Percentiles rank a stretch among this genome's conserved stretches.
These are phyloP conservation scores for Lasioglossum baleicum DNA, from an alignment of 1,140 invertebrate genomes.

Conservation along the genomic window DNA sequence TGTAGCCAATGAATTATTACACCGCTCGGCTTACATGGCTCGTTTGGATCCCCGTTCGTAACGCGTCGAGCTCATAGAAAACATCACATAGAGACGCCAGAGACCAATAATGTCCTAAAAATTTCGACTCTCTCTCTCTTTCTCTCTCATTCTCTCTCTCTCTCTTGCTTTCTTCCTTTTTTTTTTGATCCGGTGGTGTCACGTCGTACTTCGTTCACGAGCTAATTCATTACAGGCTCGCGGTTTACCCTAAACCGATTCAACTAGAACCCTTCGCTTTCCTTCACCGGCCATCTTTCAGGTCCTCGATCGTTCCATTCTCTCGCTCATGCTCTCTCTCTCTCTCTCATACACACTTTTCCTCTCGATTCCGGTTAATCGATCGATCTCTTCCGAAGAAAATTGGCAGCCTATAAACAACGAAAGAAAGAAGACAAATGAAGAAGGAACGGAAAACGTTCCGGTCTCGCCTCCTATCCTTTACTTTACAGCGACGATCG, in stretches of 20 bases:
- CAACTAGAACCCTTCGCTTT: neutral
- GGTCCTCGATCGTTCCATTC: neutral
- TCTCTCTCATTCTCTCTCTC: too few species aligned
- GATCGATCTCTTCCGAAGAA: slow-evolving; percentile 1
- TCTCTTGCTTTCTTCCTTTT: too few species aligned
- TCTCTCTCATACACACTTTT: neutral
- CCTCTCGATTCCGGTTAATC: too few species aligned
- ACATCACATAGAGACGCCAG: slow-evolving; percentile 46
- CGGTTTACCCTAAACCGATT: slow-evolving; percentile 5
- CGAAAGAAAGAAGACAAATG: neutral
- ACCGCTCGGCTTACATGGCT: slow-evolving; percentile 44
- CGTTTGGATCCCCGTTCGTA: slow-evolving; percentile 48
- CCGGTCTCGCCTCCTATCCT: neutral
- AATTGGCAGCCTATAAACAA: slow-evolving; percentile 31
- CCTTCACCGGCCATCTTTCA: neutral
- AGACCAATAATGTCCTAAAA: slow-evolving; percentile 43
- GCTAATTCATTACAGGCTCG: neutral
- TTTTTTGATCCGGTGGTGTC: too few species aligned
- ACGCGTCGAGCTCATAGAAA: slow-evolving; percentile 39
- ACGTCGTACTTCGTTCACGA: too few species aligned
- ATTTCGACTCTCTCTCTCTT: slow-evolving; percentile 1
- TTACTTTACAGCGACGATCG: slow-evolving; percentile 21
- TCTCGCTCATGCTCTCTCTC: neutral
- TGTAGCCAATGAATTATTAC: slow-evolving; percentile 58
- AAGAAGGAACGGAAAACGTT: slow-evolving; percentile 15